phyloP scores from a whole-genome alignment of 2,888 invertebrate genomes.

The Sipha maydis region DNA sequence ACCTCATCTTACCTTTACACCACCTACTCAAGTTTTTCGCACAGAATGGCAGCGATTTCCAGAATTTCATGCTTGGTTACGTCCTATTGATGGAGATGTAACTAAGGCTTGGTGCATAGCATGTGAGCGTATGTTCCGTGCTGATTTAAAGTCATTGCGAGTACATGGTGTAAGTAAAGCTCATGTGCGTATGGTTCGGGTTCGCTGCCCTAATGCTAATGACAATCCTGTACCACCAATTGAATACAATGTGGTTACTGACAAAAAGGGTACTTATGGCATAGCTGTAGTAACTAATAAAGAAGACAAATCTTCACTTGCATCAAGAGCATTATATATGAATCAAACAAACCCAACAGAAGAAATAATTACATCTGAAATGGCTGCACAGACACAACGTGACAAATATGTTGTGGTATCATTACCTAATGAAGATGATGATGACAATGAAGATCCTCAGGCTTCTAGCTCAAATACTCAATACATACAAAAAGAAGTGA shows the following conservation, averaged over 20 bases:
- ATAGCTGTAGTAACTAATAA: constrained; percentile 63
- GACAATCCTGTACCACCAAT: constrained; percentile 60
- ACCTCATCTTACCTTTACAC: constrained; percentile 66
- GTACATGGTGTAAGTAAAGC: constrained; percentile 63
- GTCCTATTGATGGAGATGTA: constrained; percentile 63
- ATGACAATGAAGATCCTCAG: constrained; percentile 50
- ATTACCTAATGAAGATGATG: constrained; percentile 58
- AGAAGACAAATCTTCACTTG: constrained; percentile 61
- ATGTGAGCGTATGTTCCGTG: constrained; percentile 63
- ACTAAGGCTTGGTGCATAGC: constrained; percentile 63
- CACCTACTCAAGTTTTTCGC: constrained; percentile 70
- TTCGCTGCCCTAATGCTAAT: constrained; percentile 62
- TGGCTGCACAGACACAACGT: constrained; percentile 56
- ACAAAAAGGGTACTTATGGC: constrained; percentile 63
- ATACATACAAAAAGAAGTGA: constrained; percentile 60
- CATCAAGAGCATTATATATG: constrained; percentile 62
- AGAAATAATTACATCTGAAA: constrained; percentile 60
- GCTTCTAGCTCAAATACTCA: constrained; percentile 56
- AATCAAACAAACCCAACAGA: constrained; percentile 63
- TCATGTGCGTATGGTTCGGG: constrained; percentile 62
- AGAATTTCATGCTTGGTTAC: constrained; percentile 64
- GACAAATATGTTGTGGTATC: constrained; percentile 60
- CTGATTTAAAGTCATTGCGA: constrained; percentile 63
- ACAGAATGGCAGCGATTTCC: constrained; percentile 64
- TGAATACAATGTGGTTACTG: constrained; percentile 63